Conservation (phyloP, 2,797 vertebrate genomes). For the Ceyx erithaca region DNA sequence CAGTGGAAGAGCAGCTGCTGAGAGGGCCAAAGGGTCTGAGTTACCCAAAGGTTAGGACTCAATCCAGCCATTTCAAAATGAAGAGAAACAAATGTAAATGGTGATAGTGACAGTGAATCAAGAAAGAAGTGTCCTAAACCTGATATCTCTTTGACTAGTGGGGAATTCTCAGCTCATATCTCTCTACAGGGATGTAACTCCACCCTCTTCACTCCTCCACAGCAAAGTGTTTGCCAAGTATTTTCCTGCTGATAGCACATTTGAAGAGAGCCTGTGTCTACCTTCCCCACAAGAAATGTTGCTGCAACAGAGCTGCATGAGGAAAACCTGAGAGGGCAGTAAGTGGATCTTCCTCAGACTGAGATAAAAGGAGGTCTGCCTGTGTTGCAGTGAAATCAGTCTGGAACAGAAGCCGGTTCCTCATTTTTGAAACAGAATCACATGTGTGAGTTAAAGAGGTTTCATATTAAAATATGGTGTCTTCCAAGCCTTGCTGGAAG, state of each 20-base stretch:
- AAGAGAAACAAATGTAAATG: neutral
- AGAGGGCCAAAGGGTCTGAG: neutral
- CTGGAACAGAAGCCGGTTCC: neutral
- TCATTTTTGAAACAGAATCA: neutral
- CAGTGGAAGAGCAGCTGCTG: conserved; percentile 33
- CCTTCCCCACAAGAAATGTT: neutral
- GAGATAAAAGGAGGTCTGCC: neutral
- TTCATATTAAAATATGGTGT: neutral
- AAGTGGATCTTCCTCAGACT: neutral
- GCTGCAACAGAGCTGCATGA: neutral
- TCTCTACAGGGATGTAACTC: neutral
- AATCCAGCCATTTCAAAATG: neutral
- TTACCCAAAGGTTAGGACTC: neutral
- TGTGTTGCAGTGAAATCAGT: neutral
- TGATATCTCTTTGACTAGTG: neutral
- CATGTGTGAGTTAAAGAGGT: neutral
- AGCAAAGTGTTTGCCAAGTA: neutral
- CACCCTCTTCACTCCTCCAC: neutral
- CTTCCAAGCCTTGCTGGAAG: neutral
- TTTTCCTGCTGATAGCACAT: neutral
- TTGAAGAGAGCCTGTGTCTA: neutral
- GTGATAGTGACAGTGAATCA: neutral
- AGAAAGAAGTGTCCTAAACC: neutral
- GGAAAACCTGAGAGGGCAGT: neutral
- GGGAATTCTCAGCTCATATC: neutral